Evolutionary conservation across 2,797 vertebrate species (phyloP), one percentile per base, ranked within the genome.

Genomic region (Adelosebastes latens): DNA sequence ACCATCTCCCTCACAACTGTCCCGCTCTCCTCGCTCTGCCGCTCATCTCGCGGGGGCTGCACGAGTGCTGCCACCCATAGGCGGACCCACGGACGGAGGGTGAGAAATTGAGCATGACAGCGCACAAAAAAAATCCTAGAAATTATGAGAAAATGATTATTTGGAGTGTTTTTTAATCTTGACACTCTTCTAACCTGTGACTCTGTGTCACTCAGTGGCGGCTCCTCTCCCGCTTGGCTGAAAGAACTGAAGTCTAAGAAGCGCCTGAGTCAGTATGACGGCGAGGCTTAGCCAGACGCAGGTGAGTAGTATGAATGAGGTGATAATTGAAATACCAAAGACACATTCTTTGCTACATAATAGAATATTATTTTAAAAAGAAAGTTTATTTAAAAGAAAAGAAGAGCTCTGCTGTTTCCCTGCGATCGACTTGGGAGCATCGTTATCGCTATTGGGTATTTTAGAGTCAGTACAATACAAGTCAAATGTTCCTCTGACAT

Each of bases 201-300:
- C 52, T 75, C 55, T 81, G 12, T 83, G 77, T 74, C 24, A 70
- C 87, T 70, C 92, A 98, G 97, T 55, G 91, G 76, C 0, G 90
- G 89, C 58, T 81, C 90, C 2, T 96, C 97, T 11, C 97, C 97
- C 1, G 94, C 96, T 49, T 99, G 98, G 98, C 90, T 99, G 69
- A 96, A 96, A 92, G 97, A 98, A 72, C 93, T 99, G 87, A 98
- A 97, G 88, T 96, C 96, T 20, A 98, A 96, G 95, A 98, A 97
- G 94, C 96, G 97, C 52, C 94, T 96, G 83, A 97, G 96, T 95
- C 96, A 97, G 86, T 86, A 95, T 12, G 97, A 97, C 64, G 92
- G 94, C 68, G 96, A 97, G 73, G 86, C 94, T 83, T 97, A 96
- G 83, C 65, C 64, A 71, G 56, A 79, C 14, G 18, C 68, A 79